Conservation (phyloP, 2,797 vertebrate genomes). For the Poecilia gillii region DNA sequence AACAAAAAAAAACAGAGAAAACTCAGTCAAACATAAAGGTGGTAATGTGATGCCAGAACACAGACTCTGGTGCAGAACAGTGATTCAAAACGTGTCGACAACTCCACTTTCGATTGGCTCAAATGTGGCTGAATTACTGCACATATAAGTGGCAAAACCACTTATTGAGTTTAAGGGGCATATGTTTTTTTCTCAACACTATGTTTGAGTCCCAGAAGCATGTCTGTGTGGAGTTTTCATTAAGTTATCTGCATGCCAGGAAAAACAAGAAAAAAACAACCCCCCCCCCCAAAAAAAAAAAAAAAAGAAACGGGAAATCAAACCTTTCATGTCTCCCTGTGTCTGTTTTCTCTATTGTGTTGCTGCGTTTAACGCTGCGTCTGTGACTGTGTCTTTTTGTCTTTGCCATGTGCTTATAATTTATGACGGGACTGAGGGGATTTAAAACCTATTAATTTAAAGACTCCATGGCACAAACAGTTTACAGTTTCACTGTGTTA, state of each 20-base stretch:
- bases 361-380: slow-evolving; percentile 10
- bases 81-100: background rate
- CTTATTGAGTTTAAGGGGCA: background rate
- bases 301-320: background rate
- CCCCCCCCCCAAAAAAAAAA: slow-evolving; percentile 14
- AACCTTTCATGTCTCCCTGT: slow-evolving; percentile 42
- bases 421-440: slow-evolving; percentile 40
- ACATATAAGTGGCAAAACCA: background rate
- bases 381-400: slow-evolving; percentile 25
- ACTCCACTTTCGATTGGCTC: background rate
- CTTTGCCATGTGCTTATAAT: slow-evolving; percentile 61
- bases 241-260: slow-evolving; percentile 38
- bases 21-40: background rate
- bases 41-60: background rate
- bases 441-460: slow-evolving; percentile 50
- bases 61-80: background rate
- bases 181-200: background rate
- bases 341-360: slow-evolving; percentile 11
- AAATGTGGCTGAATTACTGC: background rate
- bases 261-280: slow-evolving; percentile 32
- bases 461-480: slow-evolving; percentile 35
- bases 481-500: slow-evolving; percentile 58
- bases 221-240: background rate
- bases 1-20: background rate
- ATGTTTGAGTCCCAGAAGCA: background rate